Percentiles rank a stretch among this genome's conserved stretches.
These are phyloP conservation scores for Apocrypta bakeri DNA, from an alignment of 1,140 invertebrate genomes.

Conservation along the genomic window DNA sequence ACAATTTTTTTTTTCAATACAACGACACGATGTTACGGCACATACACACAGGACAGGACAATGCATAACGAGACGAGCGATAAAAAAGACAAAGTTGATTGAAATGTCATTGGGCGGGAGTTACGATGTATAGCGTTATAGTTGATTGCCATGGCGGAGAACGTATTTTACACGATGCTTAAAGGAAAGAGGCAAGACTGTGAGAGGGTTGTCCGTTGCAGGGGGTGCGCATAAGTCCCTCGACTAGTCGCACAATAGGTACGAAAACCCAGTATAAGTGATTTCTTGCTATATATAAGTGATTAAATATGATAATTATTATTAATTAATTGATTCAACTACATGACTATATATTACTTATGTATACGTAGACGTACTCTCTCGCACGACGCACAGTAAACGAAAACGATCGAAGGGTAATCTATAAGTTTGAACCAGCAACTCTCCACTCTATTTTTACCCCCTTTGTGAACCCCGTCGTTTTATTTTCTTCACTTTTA, in stretches of 20 bases:
- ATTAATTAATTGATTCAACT: conserved; percentile 34
- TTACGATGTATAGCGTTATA: background rate
- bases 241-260: conserved; percentile 51
- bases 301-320: background rate
- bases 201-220: background rate
- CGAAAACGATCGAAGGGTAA: background rate
- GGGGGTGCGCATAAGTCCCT: conserved; percentile 6
- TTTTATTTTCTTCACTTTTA: background rate
- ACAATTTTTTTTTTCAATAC: background rate
- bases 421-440: background rate
- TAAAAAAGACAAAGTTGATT: background rate
- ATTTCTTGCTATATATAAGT: conserved; percentile 32
- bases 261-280: conserved; percentile 42
- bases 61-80: background rate
- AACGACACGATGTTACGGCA: background rate
- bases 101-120: background rate
- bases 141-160: background rate
- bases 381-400: conserved; percentile 46
- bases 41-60: conserved; percentile 4
- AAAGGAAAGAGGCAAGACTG: background rate
- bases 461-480: background rate
- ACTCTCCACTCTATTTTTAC: too few species aligned
- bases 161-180: background rate
- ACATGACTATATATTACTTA: conserved; percentile 14
- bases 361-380: conserved; percentile 39